Conservation (phyloP, 2,797 vertebrate genomes). For the Sebastes itinus region DNA sequence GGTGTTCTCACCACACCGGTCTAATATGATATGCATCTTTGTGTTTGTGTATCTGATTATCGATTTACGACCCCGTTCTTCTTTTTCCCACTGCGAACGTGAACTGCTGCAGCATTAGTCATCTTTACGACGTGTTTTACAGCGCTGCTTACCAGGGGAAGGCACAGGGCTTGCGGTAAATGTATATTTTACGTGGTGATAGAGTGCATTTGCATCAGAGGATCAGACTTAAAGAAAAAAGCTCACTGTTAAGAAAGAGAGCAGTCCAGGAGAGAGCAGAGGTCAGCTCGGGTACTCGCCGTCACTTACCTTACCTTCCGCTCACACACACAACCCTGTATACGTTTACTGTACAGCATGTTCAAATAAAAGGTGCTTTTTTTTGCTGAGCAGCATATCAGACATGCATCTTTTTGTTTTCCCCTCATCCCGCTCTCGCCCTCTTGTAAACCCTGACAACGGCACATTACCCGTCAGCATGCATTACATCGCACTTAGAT, state of each 20-base stretch:
- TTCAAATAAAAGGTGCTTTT: constrained; percentile 44
- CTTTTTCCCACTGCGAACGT: constrained; percentile 40
- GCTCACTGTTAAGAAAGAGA: constrained; percentile 23
- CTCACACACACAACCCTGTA: not conserved
- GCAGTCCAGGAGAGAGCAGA: constrained; percentile 19
- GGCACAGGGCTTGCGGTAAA: constrained; percentile 55
- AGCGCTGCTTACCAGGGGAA: constrained; percentile 52
- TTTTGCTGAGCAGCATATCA: constrained; percentile 43
- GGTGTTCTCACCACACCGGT: constrained; percentile 31
- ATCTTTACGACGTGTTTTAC: constrained; percentile 77
- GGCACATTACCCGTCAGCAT: constrained; percentile 73
- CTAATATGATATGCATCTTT: constrained; percentile 62
- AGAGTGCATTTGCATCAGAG: constrained; percentile 70
- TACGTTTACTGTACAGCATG: constrained; percentile 28
- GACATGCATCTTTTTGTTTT: constrained; percentile 65
- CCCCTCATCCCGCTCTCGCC: constrained; percentile 29
- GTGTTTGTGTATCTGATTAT: constrained; percentile 75
- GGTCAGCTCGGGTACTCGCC: constrained; percentile 37
- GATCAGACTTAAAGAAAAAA: constrained; percentile 46
- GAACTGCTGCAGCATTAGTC: constrained; percentile 62
- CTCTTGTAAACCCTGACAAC: constrained; percentile 71
- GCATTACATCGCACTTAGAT: constrained; percentile 77
- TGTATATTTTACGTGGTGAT: constrained; percentile 74
- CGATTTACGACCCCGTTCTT: constrained; percentile 63
- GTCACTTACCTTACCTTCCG: constrained; percentile 9